Evolutionary conservation across 2,113 vertebrate genomes (phyloP).

Genomic region (Centropus unirufus): DNA sequence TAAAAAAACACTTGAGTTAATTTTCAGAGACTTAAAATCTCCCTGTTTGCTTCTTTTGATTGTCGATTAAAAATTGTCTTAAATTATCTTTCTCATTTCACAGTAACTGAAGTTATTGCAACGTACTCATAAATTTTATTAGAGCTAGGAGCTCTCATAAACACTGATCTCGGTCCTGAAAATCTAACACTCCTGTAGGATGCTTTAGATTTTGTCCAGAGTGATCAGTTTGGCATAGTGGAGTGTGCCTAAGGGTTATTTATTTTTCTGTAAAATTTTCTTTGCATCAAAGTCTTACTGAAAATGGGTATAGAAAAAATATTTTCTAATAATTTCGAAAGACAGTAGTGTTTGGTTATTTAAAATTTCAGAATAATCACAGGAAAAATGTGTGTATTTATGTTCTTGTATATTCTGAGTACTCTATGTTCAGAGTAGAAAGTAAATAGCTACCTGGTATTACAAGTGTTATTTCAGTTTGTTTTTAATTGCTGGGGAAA

Average conservation of each 20-base stretch:
- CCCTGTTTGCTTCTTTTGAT: neutral
- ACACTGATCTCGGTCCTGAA: neutral
- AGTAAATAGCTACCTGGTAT: neutral
- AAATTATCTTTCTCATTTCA: neutral
- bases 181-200: too few relatives aligned
- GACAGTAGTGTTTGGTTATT: neutral
- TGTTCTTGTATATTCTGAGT: neutral
- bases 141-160: neutral
- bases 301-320: neutral
- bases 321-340: neutral
- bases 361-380: neutral
- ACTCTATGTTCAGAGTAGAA: neutral
- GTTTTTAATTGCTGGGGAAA: neutral
- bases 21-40: neutral
- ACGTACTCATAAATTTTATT: neutral
- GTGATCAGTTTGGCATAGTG: neutral
- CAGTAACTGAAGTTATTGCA: neutral
- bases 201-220: neutral
- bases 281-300: neutral
- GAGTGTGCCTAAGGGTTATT: neutral
- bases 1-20: neutral
- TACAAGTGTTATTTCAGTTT: neutral
- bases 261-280: neutral
- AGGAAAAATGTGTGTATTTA: neutral
- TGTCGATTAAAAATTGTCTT: neutral